phyloP scores from a whole-genome alignment of 1,140 invertebrate genomes.

The Harpegnathos saltator region DNA sequence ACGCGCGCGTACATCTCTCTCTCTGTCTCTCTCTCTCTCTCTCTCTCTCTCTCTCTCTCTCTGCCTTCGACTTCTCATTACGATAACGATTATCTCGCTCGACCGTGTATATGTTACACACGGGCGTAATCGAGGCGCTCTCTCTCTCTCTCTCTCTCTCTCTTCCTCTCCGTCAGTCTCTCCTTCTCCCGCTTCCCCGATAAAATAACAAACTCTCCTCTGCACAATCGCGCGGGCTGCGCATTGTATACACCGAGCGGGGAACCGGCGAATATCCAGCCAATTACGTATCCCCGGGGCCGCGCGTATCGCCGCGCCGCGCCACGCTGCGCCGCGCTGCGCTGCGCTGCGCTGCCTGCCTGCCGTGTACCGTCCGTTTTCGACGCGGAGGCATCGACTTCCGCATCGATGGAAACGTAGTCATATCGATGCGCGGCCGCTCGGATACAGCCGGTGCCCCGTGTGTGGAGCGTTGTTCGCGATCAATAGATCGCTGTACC shows the following conservation, averaged over 20 bases:
- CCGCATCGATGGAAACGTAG: slow-evolving; percentile 76
- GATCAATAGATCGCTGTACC: slow-evolving; percentile 83
- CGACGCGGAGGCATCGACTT: slow-evolving; percentile 69
- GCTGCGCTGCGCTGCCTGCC: too few relatives aligned
- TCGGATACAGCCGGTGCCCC: slow-evolving; percentile 52
- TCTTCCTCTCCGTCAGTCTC: too few relatives aligned
- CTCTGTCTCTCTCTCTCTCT: too few relatives aligned
- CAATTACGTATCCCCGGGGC: slow-evolving; percentile 50
- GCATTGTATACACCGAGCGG: slow-evolving; percentile 15
- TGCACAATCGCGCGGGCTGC: background rate
- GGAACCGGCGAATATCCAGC: slow-evolving; percentile 20
- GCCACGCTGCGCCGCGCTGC: too few relatives aligned
- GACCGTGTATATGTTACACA: too few relatives aligned
- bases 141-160: too few relatives aligned
- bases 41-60: too few relatives aligned
- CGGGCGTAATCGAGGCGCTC: too few relatives aligned
- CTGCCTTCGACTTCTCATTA: too few relatives aligned
- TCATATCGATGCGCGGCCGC: slow-evolving; percentile 73
- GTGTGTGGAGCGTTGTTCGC: slow-evolving; percentile 79
- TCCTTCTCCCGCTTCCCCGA: background rate
- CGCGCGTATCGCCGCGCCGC: slow-evolving; percentile 6
- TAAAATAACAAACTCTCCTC: slow-evolving; percentile 1
- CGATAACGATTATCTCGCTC: too few relatives aligned
- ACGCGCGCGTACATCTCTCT: too few relatives aligned
- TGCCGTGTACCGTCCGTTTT: slow-evolving; percentile 46